Evolutionary conservation across 2,797 vertebrate genomes (phyloP), one percentile per base, ranked within the genome.

Genomic region (Todus mexicanus): DNA sequence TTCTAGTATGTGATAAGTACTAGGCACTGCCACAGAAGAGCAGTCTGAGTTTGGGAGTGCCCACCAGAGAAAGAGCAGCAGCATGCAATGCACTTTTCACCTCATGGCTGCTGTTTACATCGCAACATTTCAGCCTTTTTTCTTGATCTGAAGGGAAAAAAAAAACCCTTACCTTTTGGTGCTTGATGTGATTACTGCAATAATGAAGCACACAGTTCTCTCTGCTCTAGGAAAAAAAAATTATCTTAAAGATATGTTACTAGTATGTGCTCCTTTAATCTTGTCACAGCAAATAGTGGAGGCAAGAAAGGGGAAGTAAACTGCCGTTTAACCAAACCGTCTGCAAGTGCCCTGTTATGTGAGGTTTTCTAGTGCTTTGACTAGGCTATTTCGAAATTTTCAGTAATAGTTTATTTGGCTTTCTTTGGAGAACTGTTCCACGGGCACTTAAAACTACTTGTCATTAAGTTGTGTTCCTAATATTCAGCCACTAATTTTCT

Each of bases 11-110:
- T 15, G 57, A 42, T 54, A 54, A 25, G 74, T 68, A 56, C 54
- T 68, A 61, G 59, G 71, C 56, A 61, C 17, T 73, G 59, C n/a
- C 73, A 54, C 73, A 85, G 18, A 40, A 21, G 16, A 80, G 50
- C 45, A 77, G 6, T 72, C 59, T 85, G 64, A 73, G 21, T 15
- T 76, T 71, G 63, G 51, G 72, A 92, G 69, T 53, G 48, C 63
- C 66, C 56, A 88, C 38, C 7, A 38, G 50, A 60, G 54, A 63
- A 69, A 63, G 54, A 87, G 76, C 11, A 90, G 38, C 26, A 68
- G 35, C 31, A 37, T 31, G 29, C 47, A 68, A 15, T 94, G 93
- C 18, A 71, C 88, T 96, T 96, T 95, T 88, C 70, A 90, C 76
- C 75, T 95, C n/a, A 2, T 8, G 59, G 69, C 57, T 92, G 56